phyloP scores from a whole-genome alignment of 2,797 vertebrate species.

The Tragelaphus oryx region DNA sequence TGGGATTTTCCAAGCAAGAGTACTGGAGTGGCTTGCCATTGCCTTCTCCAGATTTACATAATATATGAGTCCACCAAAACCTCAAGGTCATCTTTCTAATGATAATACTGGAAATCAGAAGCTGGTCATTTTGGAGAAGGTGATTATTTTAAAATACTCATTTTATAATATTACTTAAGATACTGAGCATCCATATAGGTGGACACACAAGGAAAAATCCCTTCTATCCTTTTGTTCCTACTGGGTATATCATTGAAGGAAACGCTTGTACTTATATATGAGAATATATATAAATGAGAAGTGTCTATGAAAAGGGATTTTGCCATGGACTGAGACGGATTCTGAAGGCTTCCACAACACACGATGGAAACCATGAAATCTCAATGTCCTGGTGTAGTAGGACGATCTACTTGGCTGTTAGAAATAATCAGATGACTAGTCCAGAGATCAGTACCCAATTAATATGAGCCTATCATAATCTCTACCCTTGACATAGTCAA shows the following conservation, averaged over 20 bases:
- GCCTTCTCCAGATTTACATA: no score
- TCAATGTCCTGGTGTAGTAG: background rate
- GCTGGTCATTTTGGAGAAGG: background rate
- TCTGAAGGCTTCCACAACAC: background rate
- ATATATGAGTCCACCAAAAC: background rate
- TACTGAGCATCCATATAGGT: background rate
- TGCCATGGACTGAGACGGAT: background rate
- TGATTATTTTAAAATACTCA: background rate
- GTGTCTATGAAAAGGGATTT: background rate
- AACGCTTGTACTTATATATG: background rate
- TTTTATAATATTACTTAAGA: constrained; percentile 18
- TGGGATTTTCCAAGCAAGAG: no score
- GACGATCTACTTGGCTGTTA: background rate
- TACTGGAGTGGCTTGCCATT: no score
- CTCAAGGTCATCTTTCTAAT: background rate
- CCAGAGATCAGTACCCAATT: background rate
- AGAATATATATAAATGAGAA: background rate
- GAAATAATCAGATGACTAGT: background rate
- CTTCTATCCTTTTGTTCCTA: constrained; percentile 6
- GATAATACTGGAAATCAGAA: background rate
- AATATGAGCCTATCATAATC: background rate
- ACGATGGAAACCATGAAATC: background rate
- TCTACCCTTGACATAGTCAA: background rate
- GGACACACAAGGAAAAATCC: background rate
- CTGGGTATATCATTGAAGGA: background rate